phyloP scores from a whole-genome alignment of 2,888 invertebrate genomes.

The Phania funesta region DNA sequence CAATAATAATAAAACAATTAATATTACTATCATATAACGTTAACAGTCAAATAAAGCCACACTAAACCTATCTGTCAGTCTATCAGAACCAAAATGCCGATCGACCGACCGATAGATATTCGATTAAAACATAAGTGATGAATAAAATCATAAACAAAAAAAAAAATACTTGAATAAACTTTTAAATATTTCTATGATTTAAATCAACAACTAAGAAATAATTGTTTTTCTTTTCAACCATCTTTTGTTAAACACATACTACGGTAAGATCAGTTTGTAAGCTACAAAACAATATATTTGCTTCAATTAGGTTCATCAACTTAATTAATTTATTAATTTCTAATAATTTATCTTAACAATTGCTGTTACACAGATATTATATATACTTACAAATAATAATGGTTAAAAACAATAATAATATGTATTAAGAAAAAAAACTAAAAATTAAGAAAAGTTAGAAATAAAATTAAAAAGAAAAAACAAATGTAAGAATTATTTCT shows the following conservation, averaged over 20 bases:
- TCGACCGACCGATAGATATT: slow-evolving; percentile 7
- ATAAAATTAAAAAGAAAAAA: neutral
- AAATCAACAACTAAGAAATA: slow-evolving; percentile 15
- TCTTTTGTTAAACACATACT: neutral
- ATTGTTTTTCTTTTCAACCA: slow-evolving; percentile 6
- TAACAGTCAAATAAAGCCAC: slow-evolving; percentile 7
- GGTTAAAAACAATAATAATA: neutral
- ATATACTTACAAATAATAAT: slow-evolving; percentile 38
- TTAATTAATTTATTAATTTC: slow-evolving; percentile 37
- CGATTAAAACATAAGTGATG: slow-evolving; percentile 3
- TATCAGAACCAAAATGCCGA: slow-evolving; percentile 16
- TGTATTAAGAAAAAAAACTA: neutral
- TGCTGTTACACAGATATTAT: slow-evolving; percentile 48
- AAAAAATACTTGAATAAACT: slow-evolving; percentile 45
- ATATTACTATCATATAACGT: slow-evolving; percentile 26
- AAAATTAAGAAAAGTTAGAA: neutral
- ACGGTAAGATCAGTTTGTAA: slow-evolving; percentile 15
- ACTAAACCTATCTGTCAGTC: slow-evolving; percentile 8
- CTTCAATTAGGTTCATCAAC: slow-evolving; percentile 25
- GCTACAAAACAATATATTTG: neutral
- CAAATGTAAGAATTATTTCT: slow-evolving; percentile 1
- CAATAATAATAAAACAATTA: slow-evolving; percentile 55
- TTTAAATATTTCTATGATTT: slow-evolving; percentile 33
- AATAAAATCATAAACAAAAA: slow-evolving; percentile 22
- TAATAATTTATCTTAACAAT: slow-evolving; percentile 50